phyloP scores from a whole-genome alignment of 2,113 vertebrate genomes.

The Collichthys lucidus region DNA sequence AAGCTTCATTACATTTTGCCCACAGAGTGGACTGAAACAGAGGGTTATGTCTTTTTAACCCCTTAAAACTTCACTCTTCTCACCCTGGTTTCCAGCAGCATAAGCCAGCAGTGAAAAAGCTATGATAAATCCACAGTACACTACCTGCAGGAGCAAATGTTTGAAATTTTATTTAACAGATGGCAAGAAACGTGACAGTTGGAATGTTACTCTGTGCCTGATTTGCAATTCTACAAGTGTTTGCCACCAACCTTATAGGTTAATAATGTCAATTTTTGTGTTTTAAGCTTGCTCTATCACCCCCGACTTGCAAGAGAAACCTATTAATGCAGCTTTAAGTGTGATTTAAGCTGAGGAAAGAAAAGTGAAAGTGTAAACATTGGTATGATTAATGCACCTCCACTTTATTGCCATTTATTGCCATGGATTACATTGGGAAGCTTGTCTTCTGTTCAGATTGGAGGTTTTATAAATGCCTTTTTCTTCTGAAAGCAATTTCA shows the following conservation, averaged over 20 bases:
- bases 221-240: neutral
- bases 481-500: constrained; percentile 55
- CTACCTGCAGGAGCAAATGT: too few relatives aligned
- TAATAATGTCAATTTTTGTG: neutral
- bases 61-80: neutral
- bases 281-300: neutral
- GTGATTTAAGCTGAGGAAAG: constrained; percentile 33
- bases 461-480: constrained; percentile 46
- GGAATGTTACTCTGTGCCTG: neutral
- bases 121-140: too few relatives aligned
- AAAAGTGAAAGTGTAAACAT: constrained; percentile 32
- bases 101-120: too few relatives aligned
- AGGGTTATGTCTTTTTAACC: neutral
- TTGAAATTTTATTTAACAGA: too few relatives aligned
- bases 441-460: constrained; percentile 40
- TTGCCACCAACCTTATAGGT: neutral
- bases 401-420: constrained; percentile 22
- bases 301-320: neutral
- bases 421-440: constrained; percentile 37
- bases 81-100: too few relatives aligned
- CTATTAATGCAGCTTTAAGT: neutral
- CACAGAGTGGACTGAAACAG: neutral
- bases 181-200: neutral
- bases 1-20: neutral
- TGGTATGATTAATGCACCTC: constrained; percentile 43